Evolutionary conservation across 2,113 vertebrate genomes (phyloP), one percentile per base, ranked within the genome.

Genomic region (Phainopepla nitens): DNA sequence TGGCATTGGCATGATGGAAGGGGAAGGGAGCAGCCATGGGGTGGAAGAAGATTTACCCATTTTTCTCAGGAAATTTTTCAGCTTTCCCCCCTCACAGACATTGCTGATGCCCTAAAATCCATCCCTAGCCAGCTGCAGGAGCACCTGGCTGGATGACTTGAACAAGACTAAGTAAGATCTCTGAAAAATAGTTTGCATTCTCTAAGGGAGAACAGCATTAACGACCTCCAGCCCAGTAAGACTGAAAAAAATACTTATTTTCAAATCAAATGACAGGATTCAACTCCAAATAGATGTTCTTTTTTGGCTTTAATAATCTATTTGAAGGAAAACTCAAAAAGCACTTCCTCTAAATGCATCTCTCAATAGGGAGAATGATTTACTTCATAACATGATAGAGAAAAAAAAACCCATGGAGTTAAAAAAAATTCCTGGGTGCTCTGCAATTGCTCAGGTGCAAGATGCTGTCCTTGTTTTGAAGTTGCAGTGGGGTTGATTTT

Each of bases 321-420:
- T 70, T 69, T 72, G 54, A 95, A 72, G 57, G 66, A 73, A 7
- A 77, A 78, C 23, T 82, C 44, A 36, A 53, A 94, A 91, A 91
- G 33, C 41, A 68, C 13, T 91, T 87, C 12, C 20, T 24, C n/a
- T 76, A 49, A 70, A 66, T 6, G 0, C 42, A 31, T 56, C 57
- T 69, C 35, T 58, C 68, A 57, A 21, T 13, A 47, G 29, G 4
- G 13, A 64, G 16, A 79, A 79, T 3, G 7, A 47, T 77, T 83
- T 16, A 45, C 25, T 71, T 36, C 0, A 0, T 64, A 69, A 39
- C 9, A 28, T 1, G 0, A 35, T 6, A 25, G 4, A 77, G 35
- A 8, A 56, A 47, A 8, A 56, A 47, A 11, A 17, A 6, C 2
- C 21, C 19, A 7, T 14, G 8, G 27, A 23, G 15, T 31, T 36